Conservation (phyloP, 2,888 invertebrate genomes). For the Cephus rjabovi region DNA sequence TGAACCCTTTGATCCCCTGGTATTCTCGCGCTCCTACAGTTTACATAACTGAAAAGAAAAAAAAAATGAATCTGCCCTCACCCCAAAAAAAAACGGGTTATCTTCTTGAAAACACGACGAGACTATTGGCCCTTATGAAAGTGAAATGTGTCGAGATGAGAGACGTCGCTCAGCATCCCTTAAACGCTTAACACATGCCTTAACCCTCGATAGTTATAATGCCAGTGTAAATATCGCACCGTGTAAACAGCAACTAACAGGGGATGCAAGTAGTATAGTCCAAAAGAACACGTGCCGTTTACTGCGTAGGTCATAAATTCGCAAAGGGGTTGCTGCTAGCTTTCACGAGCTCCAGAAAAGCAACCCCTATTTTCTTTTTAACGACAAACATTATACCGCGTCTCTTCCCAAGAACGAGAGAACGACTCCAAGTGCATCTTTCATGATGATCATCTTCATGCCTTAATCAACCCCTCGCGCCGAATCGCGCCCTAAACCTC, state of each 20-base stretch:
- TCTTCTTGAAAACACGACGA: neutral
- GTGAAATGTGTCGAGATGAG: neutral
- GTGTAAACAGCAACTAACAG: constrained; percentile 46
- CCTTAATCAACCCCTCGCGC: neutral
- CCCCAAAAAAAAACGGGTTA: neutral
- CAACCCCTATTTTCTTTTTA: neutral
- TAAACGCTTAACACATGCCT: constrained; percentile 56
- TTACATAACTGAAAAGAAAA: neutral
- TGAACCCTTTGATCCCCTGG: neutral
- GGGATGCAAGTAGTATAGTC: neutral
- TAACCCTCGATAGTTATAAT: constrained; percentile 60
- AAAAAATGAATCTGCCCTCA: neutral
- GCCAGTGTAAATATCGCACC: constrained; percentile 59
- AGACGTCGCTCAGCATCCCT: neutral
- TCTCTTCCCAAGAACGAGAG: neutral
- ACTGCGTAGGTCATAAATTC: neutral
- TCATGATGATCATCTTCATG: neutral
- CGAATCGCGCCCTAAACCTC: neutral
- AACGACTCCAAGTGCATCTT: neutral
- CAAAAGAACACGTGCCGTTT: neutral
- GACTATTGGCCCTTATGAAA: neutral
- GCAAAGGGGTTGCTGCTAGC: neutral
- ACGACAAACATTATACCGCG: neutral
- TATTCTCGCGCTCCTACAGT: neutral
- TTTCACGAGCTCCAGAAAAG: neutral